Evolutionary conservation across 2,888 invertebrate species (phyloP).

Genomic region (Lysandra coridon): DNA sequence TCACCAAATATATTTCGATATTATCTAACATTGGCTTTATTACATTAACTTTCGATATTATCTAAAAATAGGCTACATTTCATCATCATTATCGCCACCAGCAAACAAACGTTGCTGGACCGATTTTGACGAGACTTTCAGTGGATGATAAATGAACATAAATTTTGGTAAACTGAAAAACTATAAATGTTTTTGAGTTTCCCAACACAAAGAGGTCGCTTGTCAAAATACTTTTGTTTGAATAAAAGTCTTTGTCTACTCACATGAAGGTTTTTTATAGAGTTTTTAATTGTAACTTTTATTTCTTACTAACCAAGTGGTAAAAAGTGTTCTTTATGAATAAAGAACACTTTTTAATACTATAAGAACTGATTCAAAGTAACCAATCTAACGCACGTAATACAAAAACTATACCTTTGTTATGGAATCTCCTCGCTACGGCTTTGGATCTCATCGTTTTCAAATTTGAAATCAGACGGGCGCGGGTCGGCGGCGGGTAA

Average conservation of each 20-base stretch:
- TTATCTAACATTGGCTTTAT: no score
- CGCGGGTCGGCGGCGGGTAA: slow-evolving; percentile 64
- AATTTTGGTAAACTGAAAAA: neutral
- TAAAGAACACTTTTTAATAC: no score
- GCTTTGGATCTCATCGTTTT: slow-evolving; percentile 86
- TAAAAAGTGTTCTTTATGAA: no score
- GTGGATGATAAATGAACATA: neutral
- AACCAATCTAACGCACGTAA: neutral
- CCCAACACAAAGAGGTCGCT: neutral
- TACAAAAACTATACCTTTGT: slow-evolving; percentile 81
- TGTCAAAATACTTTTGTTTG: neutral
- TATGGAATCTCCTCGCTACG: slow-evolving; percentile 84
- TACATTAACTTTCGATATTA: neutral
- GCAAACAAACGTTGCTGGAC: neutral
- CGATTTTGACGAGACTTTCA: neutral
- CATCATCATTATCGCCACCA: neutral
- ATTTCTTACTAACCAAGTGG: no score
- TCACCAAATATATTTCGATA: no score
- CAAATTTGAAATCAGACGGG: slow-evolving; percentile 60
- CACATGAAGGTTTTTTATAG: neutral
- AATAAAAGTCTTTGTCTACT: neutral
- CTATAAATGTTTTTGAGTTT: no score
- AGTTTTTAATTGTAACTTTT: no score
- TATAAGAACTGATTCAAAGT: no score
- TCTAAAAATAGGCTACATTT: neutral